phyloP scores from a whole-genome alignment of 2,888 invertebrate species.

The Archips crataeganus region DNA sequence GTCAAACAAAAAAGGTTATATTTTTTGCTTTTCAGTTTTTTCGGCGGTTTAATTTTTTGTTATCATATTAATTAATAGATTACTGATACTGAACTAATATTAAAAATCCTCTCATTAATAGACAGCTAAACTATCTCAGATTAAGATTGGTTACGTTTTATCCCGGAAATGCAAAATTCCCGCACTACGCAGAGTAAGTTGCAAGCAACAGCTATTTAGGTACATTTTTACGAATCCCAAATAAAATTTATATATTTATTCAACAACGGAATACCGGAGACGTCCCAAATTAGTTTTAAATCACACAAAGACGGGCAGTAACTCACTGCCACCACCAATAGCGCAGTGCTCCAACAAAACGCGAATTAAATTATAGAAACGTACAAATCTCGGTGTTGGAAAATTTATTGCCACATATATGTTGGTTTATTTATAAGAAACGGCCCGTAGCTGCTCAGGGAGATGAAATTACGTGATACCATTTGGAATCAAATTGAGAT shows the following conservation, averaged over 20 bases:
- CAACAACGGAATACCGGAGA: background rate
- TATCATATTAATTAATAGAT: no score
- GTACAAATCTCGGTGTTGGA: constrained; percentile 75
- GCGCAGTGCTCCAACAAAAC: constrained; percentile 70
- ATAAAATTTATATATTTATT: background rate
- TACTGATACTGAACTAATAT: no score
- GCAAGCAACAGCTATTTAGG: no score
- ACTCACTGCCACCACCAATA: constrained; percentile 68
- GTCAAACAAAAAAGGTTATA: no score
- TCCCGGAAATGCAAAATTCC: no score
- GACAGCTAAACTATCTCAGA: no score
- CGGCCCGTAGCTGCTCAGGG: constrained; percentile 71
- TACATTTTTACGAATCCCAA: no score
- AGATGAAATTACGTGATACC: constrained; percentile 86
- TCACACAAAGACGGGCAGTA: constrained; percentile 48
- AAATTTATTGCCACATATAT: constrained; percentile 83
- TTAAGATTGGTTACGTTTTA: no score
- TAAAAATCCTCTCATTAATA: no score
- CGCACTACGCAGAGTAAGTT: no score
- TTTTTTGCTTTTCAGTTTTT: no score
- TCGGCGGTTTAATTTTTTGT: no score
- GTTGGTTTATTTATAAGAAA: constrained; percentile 85
- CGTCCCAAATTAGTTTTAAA: constrained; percentile 14
- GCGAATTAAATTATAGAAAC: constrained; percentile 80
- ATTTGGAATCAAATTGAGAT: constrained; percentile 83